These are phyloP conservation scores for Dicranocentrus wangi DNA, from an alignment of 2,888 invertebrate genomes.

Conservation along the genomic window DNA sequence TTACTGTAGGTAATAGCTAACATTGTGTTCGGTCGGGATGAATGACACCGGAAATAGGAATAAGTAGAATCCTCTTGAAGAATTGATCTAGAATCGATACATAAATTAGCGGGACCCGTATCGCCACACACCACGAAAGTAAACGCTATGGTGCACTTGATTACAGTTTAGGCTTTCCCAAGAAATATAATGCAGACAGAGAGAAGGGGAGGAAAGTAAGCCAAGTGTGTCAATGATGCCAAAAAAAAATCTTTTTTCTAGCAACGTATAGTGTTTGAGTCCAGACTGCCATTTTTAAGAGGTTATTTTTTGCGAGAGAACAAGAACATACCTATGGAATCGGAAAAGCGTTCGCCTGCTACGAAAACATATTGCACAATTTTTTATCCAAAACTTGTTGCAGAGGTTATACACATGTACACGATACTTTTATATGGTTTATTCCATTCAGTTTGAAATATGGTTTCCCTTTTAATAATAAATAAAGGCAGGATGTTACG, in stretches of 20 bases:
- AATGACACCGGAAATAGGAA: no score
- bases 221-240: no score
- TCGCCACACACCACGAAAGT: no score
- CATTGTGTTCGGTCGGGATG: no score
- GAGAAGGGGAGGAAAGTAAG: no score
- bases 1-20: no score
- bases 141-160: no score
- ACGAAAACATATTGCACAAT: conserved; percentile 7
- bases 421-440: background rate
- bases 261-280: no score
- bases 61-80: no score
- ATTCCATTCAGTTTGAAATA: conserved; percentile 40
- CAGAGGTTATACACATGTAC: background rate
- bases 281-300: background rate
- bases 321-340: background rate
- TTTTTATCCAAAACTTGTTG: conserved; percentile 52
- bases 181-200: background rate
- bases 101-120: no score
- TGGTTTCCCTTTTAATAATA: conserved; percentile 62
- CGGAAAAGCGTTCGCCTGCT: background rate
- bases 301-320: background rate
- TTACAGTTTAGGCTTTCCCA: no score
- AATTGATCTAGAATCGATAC: no score
- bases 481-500: conserved; percentile 60
- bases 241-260: background rate